Percentiles rank a stretch among this genome's conserved stretches.
These are phyloP conservation scores for Zeugodacus cucurbitae DNA, from an alignment of 1,140 invertebrate species.

Conservation along the genomic window DNA sequence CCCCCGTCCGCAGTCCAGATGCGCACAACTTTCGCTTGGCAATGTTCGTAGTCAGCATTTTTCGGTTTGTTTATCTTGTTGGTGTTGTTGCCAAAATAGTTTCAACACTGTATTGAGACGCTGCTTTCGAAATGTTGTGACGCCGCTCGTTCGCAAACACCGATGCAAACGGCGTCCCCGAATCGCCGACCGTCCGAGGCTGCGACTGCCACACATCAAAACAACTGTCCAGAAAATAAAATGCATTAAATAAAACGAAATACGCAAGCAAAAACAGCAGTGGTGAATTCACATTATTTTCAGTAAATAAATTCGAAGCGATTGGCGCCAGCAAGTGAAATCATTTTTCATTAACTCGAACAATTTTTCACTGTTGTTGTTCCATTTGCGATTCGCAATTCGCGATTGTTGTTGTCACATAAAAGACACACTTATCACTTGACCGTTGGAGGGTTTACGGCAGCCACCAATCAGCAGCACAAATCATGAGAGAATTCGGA, in stretches of 20 bases:
- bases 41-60: neutral
- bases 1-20: neutral
- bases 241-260: neutral
- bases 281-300: neutral
- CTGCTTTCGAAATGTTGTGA: constrained; percentile 2
- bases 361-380: neutral
- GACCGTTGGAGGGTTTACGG: neutral
- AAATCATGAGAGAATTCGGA: neutral
- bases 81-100: neutral
- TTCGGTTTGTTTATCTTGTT: no score
- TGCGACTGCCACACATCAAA: neutral
- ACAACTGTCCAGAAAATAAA: neutral
- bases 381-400: neutral
- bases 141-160: neutral
- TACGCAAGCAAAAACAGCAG: neutral
- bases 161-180: neutral
- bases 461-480: neutral
- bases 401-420: constrained; percentile 1
- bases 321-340: constrained; percentile 32
- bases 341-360: constrained; percentile 35
- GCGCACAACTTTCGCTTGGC: neutral
- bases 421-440: constrained; percentile 27
- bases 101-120: neutral
- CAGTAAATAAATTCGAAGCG: constrained; percentile 25
- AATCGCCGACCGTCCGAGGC: neutral